A percentile compares a stretch with the other conserved stretches of the same genome.
Evolutionary conservation across 53 echinoderm and acorn worm genomes (phyloP).

Genomic region (Holothuria leucospilota): DNA sequence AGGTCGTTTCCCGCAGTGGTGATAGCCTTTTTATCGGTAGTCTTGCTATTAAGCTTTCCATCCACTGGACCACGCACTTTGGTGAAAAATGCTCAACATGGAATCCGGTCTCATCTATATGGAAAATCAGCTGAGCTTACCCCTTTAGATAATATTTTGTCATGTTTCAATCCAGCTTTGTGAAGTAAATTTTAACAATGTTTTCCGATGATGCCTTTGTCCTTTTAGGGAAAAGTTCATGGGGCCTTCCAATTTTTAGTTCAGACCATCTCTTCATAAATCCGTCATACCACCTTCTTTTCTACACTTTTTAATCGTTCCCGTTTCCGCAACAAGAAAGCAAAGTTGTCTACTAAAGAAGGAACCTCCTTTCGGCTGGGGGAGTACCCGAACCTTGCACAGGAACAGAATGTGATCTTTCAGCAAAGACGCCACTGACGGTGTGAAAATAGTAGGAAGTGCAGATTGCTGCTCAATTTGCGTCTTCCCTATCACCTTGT

Average conservation of each 20-base stretch:
- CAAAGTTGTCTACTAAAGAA: slow-evolving; percentile 1
- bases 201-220: slow-evolving; percentile 42
- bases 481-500: neutral
- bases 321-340: slow-evolving; percentile 28
- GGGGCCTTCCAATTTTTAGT: slow-evolving; percentile 2
- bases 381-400: slow-evolving; percentile 10
- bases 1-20: slow-evolving; percentile 44
- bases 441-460: neutral
- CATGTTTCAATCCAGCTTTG: slow-evolving; percentile 23
- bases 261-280: slow-evolving; percentile 53
- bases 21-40: slow-evolving; percentile 26
- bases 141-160: slow-evolving; percentile 12
- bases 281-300: slow-evolving; percentile 12
- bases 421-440: slow-evolving; percentile 8
- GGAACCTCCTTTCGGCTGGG: slow-evolving; percentile 18
- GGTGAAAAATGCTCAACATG: slow-evolving; percentile 42
- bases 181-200: slow-evolving; percentile 15
- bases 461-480: neutral
- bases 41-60: neutral
- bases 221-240: neutral
- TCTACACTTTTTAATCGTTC: neutral
- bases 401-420: slow-evolving; percentile 34
- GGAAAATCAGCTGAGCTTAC: slow-evolving; percentile 26
- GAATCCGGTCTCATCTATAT: slow-evolving; percentile 20
- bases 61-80: neutral